Evolutionary conservation across 2,113 vertebrate species (phyloP).

Genomic region (Lophius piscatorius): DNA sequence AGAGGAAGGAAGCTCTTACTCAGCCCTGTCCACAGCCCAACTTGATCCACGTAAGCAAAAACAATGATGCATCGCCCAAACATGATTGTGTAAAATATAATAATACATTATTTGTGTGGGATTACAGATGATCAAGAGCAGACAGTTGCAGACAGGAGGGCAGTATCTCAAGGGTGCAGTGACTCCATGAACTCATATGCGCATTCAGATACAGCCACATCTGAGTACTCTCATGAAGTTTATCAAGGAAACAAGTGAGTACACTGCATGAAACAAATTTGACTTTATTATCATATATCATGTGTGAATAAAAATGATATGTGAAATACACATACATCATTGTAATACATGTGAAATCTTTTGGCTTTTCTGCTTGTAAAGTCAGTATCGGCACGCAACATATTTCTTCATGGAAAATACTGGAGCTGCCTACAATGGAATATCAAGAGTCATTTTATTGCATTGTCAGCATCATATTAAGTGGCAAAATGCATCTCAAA

Average conservation of each 20-base stretch:
- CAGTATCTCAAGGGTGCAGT: constrained; percentile 45
- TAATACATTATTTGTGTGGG: neutral
- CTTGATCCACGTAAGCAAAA: constrained; percentile 62
- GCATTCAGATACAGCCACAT: constrained; percentile 71
- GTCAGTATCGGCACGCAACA: no score
- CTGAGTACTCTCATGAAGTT: constrained; percentile 79
- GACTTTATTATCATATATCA: no score
- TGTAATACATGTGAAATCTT: no score
- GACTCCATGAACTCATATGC: constrained; percentile 65
- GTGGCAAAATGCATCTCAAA: no score
- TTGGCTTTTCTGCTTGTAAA: no score
- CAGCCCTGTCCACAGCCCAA: constrained; percentile 56
- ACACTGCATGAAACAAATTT: neutral
- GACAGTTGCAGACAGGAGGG: constrained; percentile 39
- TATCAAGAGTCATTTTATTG: no score
- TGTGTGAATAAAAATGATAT: no score
- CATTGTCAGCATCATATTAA: no score
- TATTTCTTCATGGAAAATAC: no score
- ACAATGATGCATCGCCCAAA: neutral
- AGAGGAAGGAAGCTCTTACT: constrained; percentile 64
- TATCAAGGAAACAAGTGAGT: constrained; percentile 82
- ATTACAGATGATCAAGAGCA: constrained; percentile 62
- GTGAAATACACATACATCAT: no score
- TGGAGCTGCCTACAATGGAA: no score
- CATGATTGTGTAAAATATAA: neutral